These are phyloP conservation scores for Ctena decussata DNA, from an alignment of 2,888 invertebrate species.

Conservation along the genomic window DNA sequence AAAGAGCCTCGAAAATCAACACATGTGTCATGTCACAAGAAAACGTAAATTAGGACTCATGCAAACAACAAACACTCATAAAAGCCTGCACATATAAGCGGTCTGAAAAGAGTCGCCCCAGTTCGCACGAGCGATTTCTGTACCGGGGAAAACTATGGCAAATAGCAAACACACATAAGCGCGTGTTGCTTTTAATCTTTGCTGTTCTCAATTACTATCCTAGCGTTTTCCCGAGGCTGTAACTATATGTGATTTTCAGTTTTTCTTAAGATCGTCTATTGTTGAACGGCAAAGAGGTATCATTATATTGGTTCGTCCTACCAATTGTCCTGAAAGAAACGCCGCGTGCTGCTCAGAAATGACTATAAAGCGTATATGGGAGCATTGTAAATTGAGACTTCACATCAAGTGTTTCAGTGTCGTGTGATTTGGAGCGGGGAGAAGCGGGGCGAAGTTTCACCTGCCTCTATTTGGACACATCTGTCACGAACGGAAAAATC, in stretches of 20 bases:
- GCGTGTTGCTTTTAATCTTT: too few species aligned
- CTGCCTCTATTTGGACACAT: conserved; percentile 7
- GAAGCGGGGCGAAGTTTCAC: background rate
- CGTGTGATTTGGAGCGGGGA: conserved; percentile 4
- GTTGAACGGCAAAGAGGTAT: background rate
- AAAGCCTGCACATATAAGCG: too few species aligned
- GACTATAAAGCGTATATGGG: background rate
- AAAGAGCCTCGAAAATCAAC: conserved; percentile 1
- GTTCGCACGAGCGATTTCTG: too few species aligned
- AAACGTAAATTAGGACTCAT: too few species aligned
- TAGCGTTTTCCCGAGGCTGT: too few species aligned
- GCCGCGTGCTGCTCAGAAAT: background rate
- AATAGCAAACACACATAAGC: too few species aligned
- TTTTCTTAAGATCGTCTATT: background rate
- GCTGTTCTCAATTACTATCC: too few species aligned
- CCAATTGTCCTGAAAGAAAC: background rate
- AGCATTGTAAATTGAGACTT: conserved; percentile 7
- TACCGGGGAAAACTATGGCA: too few species aligned
- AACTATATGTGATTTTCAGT: background rate
- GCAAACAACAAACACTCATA: too few species aligned
- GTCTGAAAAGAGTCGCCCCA: too few species aligned
- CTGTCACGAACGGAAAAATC: background rate
- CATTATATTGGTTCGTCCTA: conserved; percentile 6
- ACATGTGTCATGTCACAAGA: too few species aligned
- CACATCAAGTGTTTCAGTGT: background rate